Conservation (phyloP, 2,888 invertebrate genomes). For the Archips crataeganus region DNA sequence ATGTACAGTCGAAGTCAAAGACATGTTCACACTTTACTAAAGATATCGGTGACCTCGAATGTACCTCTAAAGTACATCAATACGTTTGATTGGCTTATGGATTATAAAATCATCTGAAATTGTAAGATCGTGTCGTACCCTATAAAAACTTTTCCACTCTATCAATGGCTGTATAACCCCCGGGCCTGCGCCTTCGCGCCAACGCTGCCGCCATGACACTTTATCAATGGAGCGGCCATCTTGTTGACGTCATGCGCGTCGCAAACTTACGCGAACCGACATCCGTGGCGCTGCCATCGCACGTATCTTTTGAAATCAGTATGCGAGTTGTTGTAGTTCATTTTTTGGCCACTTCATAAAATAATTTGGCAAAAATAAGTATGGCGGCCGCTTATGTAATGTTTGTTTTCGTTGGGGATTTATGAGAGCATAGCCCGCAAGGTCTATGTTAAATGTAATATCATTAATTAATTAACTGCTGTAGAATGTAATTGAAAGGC, state of each 20-base stretch:
- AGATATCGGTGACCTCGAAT: too few species aligned
- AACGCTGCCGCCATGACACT: constrained; percentile 60
- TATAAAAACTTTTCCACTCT: constrained; percentile 60
- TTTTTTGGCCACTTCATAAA: not conserved
- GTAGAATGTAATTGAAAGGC: constrained; percentile 11
- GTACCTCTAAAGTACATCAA: too few species aligned
- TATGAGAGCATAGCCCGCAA: constrained; percentile 53
- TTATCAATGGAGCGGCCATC: constrained; percentile 80
- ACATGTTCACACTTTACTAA: too few species aligned
- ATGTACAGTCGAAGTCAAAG: too few species aligned
- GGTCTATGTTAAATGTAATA: constrained; percentile 30
- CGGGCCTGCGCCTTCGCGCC: constrained; percentile 61
- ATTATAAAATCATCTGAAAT: not conserved
- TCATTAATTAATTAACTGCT: constrained; percentile 21
- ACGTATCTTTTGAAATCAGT: not conserved
- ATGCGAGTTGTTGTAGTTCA: not conserved
- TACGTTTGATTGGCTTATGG: too few species aligned
- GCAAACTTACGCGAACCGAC: constrained; percentile 11
- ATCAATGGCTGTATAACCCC: constrained; percentile 76
- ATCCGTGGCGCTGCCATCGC: constrained; percentile 16
- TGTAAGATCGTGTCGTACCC: constrained; percentile 42
- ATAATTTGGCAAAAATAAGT: constrained; percentile 22
- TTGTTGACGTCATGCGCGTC: constrained; percentile 75
- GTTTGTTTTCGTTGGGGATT: constrained; percentile 72
- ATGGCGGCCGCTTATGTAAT: constrained; percentile 65